Evolutionary conservation across 1,140 invertebrate genomes (phyloP).

Genomic region (Drosophila subobscura): DNA sequence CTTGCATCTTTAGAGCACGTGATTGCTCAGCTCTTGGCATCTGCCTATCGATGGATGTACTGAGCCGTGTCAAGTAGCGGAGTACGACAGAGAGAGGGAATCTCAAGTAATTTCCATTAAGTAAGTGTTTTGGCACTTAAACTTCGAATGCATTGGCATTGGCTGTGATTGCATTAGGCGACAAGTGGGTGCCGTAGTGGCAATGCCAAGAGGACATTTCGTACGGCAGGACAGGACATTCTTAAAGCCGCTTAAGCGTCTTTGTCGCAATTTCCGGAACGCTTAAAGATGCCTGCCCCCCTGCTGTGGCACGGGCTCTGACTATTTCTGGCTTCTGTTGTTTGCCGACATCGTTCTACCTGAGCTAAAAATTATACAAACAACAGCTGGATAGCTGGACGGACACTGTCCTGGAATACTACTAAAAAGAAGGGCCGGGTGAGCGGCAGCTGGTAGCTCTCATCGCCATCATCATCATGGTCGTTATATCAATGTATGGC

Average conservation of each 20-base stretch:
- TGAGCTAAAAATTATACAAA: constrained; percentile 61
- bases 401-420: constrained; percentile 1
- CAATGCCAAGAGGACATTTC: constrained; percentile 1
- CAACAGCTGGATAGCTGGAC: constrained; percentile 46
- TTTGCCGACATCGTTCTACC: constrained; percentile 37
- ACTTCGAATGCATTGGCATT: constrained; percentile 64
- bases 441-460: constrained; percentile 16
- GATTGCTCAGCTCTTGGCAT: constrained; percentile 63
- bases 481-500: constrained; percentile 50
- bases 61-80: constrained; percentile 48
- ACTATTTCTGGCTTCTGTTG: constrained; percentile 1
- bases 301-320: not conserved
- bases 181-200: constrained; percentile 41
- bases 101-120: constrained; percentile 77
- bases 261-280: constrained; percentile 35
- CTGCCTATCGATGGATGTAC: constrained; percentile 52
- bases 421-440: not conserved
- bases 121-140: constrained; percentile 77
- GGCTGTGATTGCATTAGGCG: constrained; percentile 64
- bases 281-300: constrained; percentile 34
- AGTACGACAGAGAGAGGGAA: constrained; percentile 14
- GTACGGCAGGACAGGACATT: not conserved
- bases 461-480: constrained; percentile 44
- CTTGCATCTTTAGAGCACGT: constrained; percentile 37
- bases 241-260: constrained; percentile 58